These are phyloP conservation scores for Phrynosoma blainvillii DNA, from an alignment of 2,113 vertebrate genomes.

Conservation along the genomic window DNA sequence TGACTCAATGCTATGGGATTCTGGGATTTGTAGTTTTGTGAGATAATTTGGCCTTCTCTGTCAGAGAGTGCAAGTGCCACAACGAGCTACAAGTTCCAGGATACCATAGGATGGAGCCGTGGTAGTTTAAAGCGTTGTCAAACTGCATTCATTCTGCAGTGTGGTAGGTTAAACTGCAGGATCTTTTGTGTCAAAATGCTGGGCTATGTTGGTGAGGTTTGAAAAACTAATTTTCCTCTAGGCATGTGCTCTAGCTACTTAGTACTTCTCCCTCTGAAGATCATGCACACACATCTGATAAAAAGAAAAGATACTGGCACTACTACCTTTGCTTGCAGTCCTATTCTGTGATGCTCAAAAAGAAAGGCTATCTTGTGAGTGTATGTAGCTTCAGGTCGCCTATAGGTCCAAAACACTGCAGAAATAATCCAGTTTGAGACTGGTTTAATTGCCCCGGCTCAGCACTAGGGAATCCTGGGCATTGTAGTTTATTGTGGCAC, in stretches of 20 bases:
- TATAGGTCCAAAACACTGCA: neutral
- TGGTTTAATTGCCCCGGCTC: too few species aligned
- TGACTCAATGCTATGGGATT: too few species aligned
- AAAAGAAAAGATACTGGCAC: too few species aligned
- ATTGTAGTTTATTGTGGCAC: too few species aligned
- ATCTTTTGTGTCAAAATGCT: neutral
- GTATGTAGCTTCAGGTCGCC: neutral
- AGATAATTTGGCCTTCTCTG: neutral
- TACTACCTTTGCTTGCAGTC: neutral
- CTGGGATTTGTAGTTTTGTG: neutral
- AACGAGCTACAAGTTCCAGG: neutral
- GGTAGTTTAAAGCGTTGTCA: neutral
- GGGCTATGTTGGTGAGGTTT: neutral
- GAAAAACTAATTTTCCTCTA: neutral
- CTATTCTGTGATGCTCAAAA: neutral
- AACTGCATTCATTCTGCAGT: neutral
- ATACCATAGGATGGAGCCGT: too few species aligned
- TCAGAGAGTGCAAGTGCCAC: too few species aligned
- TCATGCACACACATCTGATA: too few species aligned
- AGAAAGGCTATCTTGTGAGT: neutral
- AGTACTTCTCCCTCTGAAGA: neutral
- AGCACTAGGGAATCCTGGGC: too few species aligned
- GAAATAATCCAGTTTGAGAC: too few species aligned
- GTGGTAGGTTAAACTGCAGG: neutral
- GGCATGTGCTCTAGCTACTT: neutral